Evolutionary conservation across 2,797 vertebrate species (phyloP).

Genomic region (Onychomys arenicola): DNA sequence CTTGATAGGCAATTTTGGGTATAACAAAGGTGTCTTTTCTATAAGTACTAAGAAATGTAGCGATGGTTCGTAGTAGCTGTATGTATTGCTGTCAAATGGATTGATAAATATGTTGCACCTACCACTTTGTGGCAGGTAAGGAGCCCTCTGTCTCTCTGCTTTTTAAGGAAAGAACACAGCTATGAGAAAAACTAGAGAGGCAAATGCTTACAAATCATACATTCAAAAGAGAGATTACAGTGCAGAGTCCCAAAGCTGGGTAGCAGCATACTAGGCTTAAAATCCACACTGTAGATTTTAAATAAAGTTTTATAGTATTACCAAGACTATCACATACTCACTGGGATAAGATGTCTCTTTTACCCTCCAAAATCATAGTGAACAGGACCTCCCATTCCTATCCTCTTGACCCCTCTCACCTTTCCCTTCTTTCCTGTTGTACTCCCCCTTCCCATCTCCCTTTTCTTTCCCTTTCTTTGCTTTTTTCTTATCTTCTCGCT

Average conservation of each 20-base stretch:
- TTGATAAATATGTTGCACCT: not conserved
- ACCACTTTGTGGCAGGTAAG: not conserved
- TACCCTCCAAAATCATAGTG: not conserved
- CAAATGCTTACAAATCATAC: not conserved
- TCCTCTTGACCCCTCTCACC: not conserved
- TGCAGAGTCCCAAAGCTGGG: not conserved
- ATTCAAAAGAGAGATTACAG: not conserved
- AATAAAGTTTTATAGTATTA: not conserved
- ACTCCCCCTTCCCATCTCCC: rapidly evolving
- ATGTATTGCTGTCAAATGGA: not conserved
- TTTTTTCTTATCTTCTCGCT: not conserved
- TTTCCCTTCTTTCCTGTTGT: not conserved
- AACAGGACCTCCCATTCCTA: not conserved
- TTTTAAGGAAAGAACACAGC: not conserved
- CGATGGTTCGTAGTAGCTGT: not conserved
- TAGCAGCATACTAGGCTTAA: not conserved
- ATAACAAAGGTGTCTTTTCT: not conserved
- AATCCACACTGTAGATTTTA: not conserved
- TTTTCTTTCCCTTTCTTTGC: not conserved
- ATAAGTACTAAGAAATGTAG: not conserved
- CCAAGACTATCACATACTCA: not conserved
- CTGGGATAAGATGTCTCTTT: not conserved
- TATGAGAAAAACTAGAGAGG: too few relatives aligned
- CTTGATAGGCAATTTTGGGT: not conserved
- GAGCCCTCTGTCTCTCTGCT: not conserved